Base-by-base conservation (phyloP, 2,797 vertebrate species). In the Lutjanus argentimaculatus region DNA sequence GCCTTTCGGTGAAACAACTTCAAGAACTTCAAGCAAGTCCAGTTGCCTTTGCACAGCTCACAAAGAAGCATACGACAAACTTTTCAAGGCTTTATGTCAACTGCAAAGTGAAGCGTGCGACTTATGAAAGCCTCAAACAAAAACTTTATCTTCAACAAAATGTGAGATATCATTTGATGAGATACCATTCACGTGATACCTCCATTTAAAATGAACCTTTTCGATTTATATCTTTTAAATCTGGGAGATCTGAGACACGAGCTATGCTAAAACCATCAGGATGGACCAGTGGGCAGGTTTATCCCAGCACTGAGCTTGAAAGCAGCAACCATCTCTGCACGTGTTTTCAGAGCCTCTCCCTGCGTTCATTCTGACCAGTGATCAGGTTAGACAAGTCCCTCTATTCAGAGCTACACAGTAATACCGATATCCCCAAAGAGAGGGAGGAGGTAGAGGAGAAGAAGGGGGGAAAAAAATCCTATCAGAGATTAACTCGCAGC, bases 401-500 rank as follows among this genome's bases (percentile, higher is more conserved):
- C 87, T 80, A 86, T 95, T 93, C 90, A 94, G 66, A 67, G 80
- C 85, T 79, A 69, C 77, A 71, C 80, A 82, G 88, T 85, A 91
- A 89, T 73, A 91, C 82, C 64, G 91, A 93, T 93, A 93, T 92
- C 86, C 91, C 89, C 85, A 84, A 87, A 90, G 83, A 87, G 84
- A 85, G 63, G 75, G 84, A 89, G 86, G 77, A 77, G 85, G 77
- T 43, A 71, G 74, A 85, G 79, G 16, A 67, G 75, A 36, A 67
- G 66, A 16, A n/a, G 49, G 57, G 62, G 78, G 46, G 43, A 9
- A 42, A 72, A 72, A 89, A 92, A 91, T 90, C 84, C 91, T 82
- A 92, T 94, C 89, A 91, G 93, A 96, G 94, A 95, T 95, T 95
- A 95, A 92, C 91, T 92, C 67, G 56, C 90, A 93, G 95, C 93